Evolutionary conservation across 2,113 vertebrate species (phyloP).

Genomic region (Morone saxatilis): DNA sequence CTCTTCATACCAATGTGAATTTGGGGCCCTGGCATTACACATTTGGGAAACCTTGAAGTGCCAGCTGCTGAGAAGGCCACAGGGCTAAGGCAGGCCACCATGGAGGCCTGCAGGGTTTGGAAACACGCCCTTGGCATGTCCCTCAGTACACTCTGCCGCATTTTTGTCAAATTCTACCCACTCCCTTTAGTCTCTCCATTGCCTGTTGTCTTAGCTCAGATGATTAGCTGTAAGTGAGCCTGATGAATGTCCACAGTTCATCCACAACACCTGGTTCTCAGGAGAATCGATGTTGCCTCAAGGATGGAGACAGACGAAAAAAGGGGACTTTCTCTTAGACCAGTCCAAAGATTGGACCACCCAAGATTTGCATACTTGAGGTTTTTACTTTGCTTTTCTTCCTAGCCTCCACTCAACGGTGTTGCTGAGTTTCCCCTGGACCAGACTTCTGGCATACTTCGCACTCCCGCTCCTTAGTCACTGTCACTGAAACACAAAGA

Average conservation of each 20-base stretch:
- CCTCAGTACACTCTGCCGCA: slow-evolving; percentile 38
- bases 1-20: slow-evolving; percentile 57
- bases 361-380: slow-evolving; percentile 82
- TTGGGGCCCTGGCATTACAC: slow-evolving; percentile 65
- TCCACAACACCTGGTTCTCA: slow-evolving; percentile 79
- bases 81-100: slow-evolving; percentile 73
- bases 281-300: slow-evolving; percentile 56
- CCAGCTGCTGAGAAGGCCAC: slow-evolving; percentile 76
- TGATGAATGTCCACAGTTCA: slow-evolving; percentile 80
- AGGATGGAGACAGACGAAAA: slow-evolving; percentile 70
- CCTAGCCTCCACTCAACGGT: slow-evolving; percentile 71
- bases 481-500: slow-evolving; percentile 81
- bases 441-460: slow-evolving; percentile 76
- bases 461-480: slow-evolving; percentile 76
- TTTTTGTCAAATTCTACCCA: slow-evolving; percentile 67
- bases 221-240: slow-evolving; percentile 79
- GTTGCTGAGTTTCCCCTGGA: slow-evolving; percentile 78
- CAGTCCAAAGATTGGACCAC: slow-evolving; percentile 79
- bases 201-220: slow-evolving; percentile 70
- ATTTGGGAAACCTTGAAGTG: slow-evolving; percentile 77
- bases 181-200: slow-evolving; percentile 43
- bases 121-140: slow-evolving; percentile 72
- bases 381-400: slow-evolving; percentile 81
- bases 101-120: slow-evolving; percentile 73
- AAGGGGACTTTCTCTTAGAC: slow-evolving; percentile 73